Conservation (phyloP, 2,888 invertebrate species). For the Meghimatium bilineatum region DNA sequence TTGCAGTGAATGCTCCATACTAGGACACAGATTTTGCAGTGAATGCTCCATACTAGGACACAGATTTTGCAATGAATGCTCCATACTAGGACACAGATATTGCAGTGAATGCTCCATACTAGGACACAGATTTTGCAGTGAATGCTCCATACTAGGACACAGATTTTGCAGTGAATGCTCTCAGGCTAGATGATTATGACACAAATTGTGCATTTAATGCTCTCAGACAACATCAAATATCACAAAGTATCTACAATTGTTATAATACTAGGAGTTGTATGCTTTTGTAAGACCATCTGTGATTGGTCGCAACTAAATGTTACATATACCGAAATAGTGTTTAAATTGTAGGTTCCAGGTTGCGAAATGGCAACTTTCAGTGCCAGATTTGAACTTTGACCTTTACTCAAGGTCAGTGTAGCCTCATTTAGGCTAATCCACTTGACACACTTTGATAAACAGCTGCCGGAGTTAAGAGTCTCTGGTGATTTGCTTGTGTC, state of each 20-base stretch:
- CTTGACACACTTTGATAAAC: constrained; percentile 58
- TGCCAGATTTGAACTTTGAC: constrained; percentile 61
- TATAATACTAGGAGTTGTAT: constrained; percentile 64
- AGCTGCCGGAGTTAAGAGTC: constrained; percentile 55
- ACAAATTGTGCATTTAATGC: background rate
- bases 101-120: too few relatives aligned
- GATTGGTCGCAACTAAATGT: constrained; percentile 64
- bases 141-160: too few relatives aligned
- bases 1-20: too few relatives aligned
- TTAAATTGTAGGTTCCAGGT: constrained; percentile 75
- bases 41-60: too few relatives aligned
- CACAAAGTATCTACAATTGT: constrained; percentile 47
- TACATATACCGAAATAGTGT: constrained; percentile 71
- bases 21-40: too few relatives aligned
- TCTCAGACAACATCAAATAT: constrained; percentile 15
- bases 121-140: too few relatives aligned
- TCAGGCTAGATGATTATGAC: background rate
- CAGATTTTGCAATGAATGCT: too few relatives aligned
- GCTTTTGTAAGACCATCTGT: constrained; percentile 71
- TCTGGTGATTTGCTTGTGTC: constrained; percentile 70
- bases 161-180: too few relatives aligned
- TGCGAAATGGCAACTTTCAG: constrained; percentile 71
- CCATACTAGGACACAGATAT: too few relatives aligned
- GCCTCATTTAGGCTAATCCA: constrained; percentile 74
- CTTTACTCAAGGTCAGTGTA: constrained; percentile 63